Percentiles rank a stretch among this genome's conserved stretches.
These are phyloP conservation scores for Panthera leo DNA, from an alignment of 2,113 vertebrate species.

Conservation along the genomic window DNA sequence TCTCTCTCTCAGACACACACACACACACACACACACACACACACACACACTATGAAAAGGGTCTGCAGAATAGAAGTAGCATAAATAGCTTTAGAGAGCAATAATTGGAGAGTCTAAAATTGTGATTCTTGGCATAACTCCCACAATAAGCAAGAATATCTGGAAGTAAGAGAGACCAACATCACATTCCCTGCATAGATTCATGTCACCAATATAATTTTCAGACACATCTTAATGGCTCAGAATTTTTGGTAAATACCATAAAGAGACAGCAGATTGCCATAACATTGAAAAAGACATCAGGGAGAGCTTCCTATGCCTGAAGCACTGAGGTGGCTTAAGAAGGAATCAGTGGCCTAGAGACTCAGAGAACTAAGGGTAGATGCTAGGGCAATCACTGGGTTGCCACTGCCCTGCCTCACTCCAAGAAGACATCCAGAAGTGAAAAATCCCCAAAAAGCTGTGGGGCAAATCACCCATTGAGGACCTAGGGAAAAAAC, in stretches of 20 bases:
- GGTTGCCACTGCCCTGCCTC: not conserved
- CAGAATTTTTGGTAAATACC: not conserved
- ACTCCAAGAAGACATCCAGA: not conserved
- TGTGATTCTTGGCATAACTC: not conserved
- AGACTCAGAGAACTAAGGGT: not conserved
- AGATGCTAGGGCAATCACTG: not conserved
- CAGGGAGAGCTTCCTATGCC: not conserved
- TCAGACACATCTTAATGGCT: not conserved
- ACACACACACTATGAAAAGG: not conserved
- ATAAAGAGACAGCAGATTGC: not conserved
- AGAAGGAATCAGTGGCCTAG: not conserved
- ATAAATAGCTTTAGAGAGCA: not conserved
- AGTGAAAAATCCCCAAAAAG: not conserved
- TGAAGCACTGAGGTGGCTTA: not conserved
- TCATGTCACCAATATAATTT: not conserved
- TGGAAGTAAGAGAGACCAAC: not conserved
- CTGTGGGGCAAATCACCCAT: not conserved
- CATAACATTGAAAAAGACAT: not conserved
- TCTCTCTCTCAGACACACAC: not conserved
- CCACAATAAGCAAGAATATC: not conserved
- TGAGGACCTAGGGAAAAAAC: not conserved
- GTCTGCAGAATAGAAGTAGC: rapidly evolving
- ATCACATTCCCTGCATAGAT: not conserved
- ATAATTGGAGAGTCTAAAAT: not conserved
- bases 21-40: not conserved